Percentiles rank a stretch among this genome's conserved stretches.
phyloP scores from a whole-genome alignment of 1,140 invertebrate genomes.

The Proctacanthus coquilletti region DNA sequence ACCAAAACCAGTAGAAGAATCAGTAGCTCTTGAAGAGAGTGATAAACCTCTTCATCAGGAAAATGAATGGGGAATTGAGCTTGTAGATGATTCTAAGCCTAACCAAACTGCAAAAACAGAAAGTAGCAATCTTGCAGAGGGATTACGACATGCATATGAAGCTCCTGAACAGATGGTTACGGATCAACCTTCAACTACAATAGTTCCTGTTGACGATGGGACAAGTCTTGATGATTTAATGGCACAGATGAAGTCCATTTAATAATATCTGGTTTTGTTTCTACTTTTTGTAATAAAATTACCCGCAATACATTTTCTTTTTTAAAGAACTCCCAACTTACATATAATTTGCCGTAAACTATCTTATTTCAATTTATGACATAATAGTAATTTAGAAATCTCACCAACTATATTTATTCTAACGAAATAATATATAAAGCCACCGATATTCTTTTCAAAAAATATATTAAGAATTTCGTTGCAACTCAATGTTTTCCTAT shows the following conservation, averaged over 20 bases:
- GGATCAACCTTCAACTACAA: conserved; percentile 18
- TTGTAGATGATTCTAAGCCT: conserved; percentile 18
- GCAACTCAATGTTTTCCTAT: too few relatives aligned
- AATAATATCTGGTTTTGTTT: too few relatives aligned
- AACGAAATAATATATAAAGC: too few relatives aligned
- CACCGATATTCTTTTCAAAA: too few relatives aligned
- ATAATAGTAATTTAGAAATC: too few relatives aligned
- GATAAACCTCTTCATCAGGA: conserved; percentile 61
- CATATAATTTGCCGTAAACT: too few relatives aligned
- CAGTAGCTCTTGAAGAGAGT: conserved; percentile 39
- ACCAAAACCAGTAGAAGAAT: conserved; percentile 34
- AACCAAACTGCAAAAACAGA: neutral
- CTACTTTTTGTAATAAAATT: too few relatives aligned
- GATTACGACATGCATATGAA: conserved; percentile 44
- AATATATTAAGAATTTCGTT: too few relatives aligned
- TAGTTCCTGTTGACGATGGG: conserved; percentile 26
- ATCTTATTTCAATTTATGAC: too few relatives aligned
- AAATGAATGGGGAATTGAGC: conserved; percentile 75
- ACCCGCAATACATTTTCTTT: too few relatives aligned
- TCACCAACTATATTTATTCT: too few relatives aligned
- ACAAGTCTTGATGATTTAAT: conserved; percentile 71
- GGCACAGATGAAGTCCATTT: conserved; percentile 76
- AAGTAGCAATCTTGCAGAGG: conserved; percentile 18
- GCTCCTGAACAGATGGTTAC: conserved; percentile 30
- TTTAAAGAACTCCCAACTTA: too few relatives aligned